A percentile compares a stretch with the other conserved stretches of the same genome.
Conservation (phyloP, 2,888 invertebrate genomes). For the Nephrotoma flavescens region DNA sequence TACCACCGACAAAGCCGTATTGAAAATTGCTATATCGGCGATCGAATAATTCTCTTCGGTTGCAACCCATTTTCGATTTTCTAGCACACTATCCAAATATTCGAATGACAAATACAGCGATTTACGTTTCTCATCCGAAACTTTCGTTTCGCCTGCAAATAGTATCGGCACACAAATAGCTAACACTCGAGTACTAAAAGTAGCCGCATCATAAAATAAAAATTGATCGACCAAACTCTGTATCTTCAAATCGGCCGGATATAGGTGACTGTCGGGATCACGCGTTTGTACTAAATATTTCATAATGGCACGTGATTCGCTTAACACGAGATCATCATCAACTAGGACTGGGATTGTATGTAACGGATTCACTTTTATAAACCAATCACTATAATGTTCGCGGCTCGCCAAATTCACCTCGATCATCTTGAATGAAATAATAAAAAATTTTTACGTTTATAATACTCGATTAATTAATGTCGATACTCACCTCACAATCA, state of each 20-base stretch:
- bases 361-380: constrained; percentile 46
- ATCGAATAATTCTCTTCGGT: neutral
- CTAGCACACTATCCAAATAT: neutral
- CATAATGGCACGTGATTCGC: constrained; percentile 53
- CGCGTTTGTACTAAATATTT: constrained; percentile 45
- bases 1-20: neutral
- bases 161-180: neutral
- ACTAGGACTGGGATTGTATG: constrained; percentile 52
- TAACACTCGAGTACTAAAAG: neutral
- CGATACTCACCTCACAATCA: neutral
- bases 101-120: neutral
- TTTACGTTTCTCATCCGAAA: neutral
- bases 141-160: neutral
- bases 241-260: constrained; percentile 41
- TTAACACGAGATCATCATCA: constrained; percentile 47
- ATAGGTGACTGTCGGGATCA: constrained; percentile 35
- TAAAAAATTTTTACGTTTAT: neutral
- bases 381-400: constrained; percentile 16
- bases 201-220: constrained; percentile 44
- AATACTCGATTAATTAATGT: no score
- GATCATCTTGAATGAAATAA: neutral
- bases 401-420: neutral
- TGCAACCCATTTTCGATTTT: neutral
- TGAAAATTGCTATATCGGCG: neutral
- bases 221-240: constrained; percentile 45